A percentile compares a stretch with the other conserved stretches of the same genome.
Conservation (phyloP, 2,888 invertebrate species). For the Plebejus anna region DNA sequence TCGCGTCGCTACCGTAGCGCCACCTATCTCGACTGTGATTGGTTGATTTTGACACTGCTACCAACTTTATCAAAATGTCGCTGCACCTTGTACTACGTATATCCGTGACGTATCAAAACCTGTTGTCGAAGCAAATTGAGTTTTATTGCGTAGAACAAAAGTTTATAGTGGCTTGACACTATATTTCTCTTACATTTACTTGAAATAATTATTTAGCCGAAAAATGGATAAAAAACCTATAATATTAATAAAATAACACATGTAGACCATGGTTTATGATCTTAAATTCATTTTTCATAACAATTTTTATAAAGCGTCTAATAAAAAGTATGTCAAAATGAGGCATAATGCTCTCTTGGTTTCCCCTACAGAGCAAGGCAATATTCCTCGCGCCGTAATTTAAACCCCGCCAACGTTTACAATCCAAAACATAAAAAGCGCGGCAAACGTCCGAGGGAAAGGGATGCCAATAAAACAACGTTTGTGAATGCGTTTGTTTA, state of each 20-base stretch:
- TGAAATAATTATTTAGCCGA: conserved; percentile 57
- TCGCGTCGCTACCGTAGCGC: conserved; percentile 72
- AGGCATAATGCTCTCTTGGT: conserved; percentile 63
- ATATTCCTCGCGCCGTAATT: conserved; percentile 75
- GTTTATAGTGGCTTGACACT: conserved; percentile 40
- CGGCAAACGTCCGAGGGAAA: conserved; percentile 73
- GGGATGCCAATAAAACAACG: conserved; percentile 78
- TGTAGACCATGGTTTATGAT: conserved; percentile 37
- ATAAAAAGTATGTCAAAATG: conserved; percentile 76
- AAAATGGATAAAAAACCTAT: conserved; percentile 52
- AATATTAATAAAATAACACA: conserved; percentile 34
- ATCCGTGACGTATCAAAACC: conserved; percentile 62
- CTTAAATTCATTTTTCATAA: conserved; percentile 49
- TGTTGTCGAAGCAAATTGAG: conserved; percentile 42
- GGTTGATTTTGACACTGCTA: conserved; percentile 54
- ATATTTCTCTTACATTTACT: conserved; percentile 62
- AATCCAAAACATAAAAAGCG: conserved; percentile 73
- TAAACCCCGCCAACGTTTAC: conserved; percentile 75
- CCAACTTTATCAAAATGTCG: conserved; percentile 55
- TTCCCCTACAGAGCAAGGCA: conserved; percentile 62
- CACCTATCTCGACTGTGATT: conserved; percentile 68
- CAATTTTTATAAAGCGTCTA: conserved; percentile 50
- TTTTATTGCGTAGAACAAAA: conserved; percentile 36
- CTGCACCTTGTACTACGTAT: conserved; percentile 71
- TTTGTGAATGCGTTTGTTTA: conserved; percentile 73